Evolutionary conservation across 2,797 vertebrate species (phyloP), one percentile per base, ranked within the genome.

Genomic region (Lates japonicus): DNA sequence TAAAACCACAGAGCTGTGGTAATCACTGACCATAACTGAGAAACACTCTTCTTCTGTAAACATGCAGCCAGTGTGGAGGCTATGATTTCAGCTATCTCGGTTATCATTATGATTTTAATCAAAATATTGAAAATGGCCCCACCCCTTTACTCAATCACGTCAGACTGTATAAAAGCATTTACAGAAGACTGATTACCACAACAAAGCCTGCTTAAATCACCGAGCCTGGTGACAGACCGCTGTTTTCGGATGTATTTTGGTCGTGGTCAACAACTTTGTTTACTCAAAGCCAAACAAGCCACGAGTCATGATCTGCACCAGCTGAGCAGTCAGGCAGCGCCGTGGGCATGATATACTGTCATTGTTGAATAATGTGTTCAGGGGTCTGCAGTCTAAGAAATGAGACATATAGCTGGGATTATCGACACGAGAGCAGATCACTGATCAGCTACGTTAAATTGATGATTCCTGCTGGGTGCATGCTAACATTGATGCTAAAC

Each of bases 201-300:
- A 76, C 83, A 74, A 65, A 19, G 48, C 58, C 10, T 42, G 13
- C 20, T 48, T 20, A 42, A 29, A 17, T 70, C 49, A n/a, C 1
- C 9, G 20, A 75, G 0, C 11, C 62, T 2, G n/a, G 54, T 77
- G 49, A 59, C 67, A 57, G 67, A 54, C 39, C 9, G 57, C 49
- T 58, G 60, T 72, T 68, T 57, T 81, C 5, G 2, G 44, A 31
- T 52, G 44, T 49, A 46, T 87, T 80, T 84, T 55, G 65, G 35
- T 74, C 7, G 42, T 46, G 81, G 74, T 90, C 91, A 87, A 84
- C 83, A 91, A 92, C 90, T 93, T 93, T 91, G 90, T 93, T 91
- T 90, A 91, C 87, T 78, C 71, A 52, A 76, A 76, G 25, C 78
- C 69, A 62, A 84, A 71, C 72, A 58, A 78, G 60, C 63, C 70